Percentiles rank a stretch among this genome's conserved stretches.
Conservation (phyloP, 2,888 invertebrate genomes). For the Phrixothrix hirtus region DNA sequence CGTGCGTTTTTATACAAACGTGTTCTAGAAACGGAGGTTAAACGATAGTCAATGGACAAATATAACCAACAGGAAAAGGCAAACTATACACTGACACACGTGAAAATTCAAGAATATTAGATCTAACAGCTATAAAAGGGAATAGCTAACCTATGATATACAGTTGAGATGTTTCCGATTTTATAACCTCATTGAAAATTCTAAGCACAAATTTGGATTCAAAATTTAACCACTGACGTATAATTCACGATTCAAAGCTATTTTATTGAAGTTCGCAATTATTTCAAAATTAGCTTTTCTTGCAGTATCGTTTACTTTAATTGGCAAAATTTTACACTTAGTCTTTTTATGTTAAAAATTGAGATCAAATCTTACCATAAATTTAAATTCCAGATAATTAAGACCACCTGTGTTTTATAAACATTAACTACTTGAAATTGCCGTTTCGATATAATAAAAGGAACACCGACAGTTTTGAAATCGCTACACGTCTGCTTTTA, state of each 20-base stretch:
- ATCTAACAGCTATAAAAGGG: slow-evolving; percentile 17
- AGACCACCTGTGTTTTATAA: too few relatives aligned
- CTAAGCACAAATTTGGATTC: background rate
- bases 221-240: background rate
- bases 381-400: too few relatives aligned
- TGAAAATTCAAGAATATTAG: slow-evolving; percentile 22
- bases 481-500: background rate
- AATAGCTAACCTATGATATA: slow-evolving; percentile 18
- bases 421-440: too few relatives aligned
- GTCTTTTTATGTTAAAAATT: too few relatives aligned
- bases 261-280: too few relatives aligned
- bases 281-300: too few relatives aligned
- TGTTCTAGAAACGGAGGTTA: slow-evolving; percentile 20
- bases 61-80: slow-evolving; percentile 17
- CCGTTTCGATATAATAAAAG: background rate
- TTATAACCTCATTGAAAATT: background rate
- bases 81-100: slow-evolving; percentile 21
- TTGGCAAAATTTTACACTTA: too few relatives aligned
- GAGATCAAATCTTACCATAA: too few relatives aligned
- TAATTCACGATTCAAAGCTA: background rate
- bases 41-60: slow-evolving; percentile 17
- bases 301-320: too few relatives aligned
- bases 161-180: slow-evolving; percentile 7
- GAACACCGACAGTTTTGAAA: background rate
- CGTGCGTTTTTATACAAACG: slow-evolving; percentile 19